phyloP scores from a whole-genome alignment of 2,888 invertebrate species.

The Phytoseiulus persimilis region DNA sequence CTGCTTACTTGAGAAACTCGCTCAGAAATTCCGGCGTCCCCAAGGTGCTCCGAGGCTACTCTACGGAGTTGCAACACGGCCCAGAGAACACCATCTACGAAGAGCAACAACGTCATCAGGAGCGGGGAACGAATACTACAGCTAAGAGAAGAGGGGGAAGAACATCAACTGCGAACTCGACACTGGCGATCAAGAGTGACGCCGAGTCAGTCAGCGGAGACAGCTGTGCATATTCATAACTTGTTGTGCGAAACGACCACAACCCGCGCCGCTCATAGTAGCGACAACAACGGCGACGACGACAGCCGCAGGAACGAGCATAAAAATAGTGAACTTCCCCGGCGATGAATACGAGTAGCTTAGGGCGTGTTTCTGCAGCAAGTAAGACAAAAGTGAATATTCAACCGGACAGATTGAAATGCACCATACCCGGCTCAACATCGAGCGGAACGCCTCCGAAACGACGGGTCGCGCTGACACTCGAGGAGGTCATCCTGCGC shows the following conservation, averaged over 20 bases:
- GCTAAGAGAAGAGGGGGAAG: background rate
- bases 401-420: background rate
- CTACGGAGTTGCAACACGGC: no score
- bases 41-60: no score
- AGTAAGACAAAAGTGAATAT: background rate
- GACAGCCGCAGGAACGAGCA: background rate
- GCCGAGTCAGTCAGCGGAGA: background rate
- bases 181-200: background rate
- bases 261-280: background rate
- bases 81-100: no score
- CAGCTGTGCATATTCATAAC: background rate
- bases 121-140: no score
- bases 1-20: no score
- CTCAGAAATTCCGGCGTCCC: no score
- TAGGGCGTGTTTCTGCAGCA: background rate
- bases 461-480: background rate
- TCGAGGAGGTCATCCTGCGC: background rate
- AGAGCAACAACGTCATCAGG: no score
- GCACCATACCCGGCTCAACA: background rate
- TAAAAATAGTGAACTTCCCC: background rate
- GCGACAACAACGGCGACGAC: background rate
- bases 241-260: background rate
- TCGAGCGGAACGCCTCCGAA: background rate
- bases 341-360: background rate
- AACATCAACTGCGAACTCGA: background rate